phyloP scores from a whole-genome alignment of 2,113 vertebrate genomes.

The Myocastor coypus region DNA sequence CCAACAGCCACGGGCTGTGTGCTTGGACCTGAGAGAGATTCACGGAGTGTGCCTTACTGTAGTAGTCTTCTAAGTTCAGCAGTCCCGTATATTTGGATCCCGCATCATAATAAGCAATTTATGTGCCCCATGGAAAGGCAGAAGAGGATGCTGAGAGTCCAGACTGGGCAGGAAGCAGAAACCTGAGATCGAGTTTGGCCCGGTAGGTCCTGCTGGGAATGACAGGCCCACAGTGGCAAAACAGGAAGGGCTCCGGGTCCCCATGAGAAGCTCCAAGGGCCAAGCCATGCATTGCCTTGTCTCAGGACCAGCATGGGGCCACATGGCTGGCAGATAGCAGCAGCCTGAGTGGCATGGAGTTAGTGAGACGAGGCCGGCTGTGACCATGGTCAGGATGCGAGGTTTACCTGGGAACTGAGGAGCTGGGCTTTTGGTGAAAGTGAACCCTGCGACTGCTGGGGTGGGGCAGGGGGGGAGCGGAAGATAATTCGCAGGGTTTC shows the following conservation, averaged over 20 bases:
- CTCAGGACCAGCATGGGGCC: neutral
- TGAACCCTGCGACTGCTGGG: neutral
- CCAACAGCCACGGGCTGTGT: neutral
- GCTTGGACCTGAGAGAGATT: neutral
- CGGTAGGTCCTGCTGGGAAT: neutral
- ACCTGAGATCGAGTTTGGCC: neutral
- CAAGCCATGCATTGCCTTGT: neutral
- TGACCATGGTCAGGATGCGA: rapidly evolving
- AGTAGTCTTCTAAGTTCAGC: neutral
- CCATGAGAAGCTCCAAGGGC: neutral
- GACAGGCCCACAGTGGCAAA: neutral
- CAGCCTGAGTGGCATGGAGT: neutral
- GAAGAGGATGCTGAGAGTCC: neutral
- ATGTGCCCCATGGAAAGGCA: neutral
- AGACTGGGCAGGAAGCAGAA: neutral
- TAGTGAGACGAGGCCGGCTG: neutral
- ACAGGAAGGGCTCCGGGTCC: neutral
- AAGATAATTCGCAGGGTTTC: neutral
- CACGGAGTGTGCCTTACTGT: neutral
- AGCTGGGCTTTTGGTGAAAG: neutral
- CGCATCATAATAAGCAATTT: neutral
- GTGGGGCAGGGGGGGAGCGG: neutral
- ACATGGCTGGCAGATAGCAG: neutral
- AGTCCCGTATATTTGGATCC: neutral
- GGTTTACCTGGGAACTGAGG: neutral